Conservation (phyloP, 1,140 invertebrate species). For the Drosophila pseudoobscura region DNA sequence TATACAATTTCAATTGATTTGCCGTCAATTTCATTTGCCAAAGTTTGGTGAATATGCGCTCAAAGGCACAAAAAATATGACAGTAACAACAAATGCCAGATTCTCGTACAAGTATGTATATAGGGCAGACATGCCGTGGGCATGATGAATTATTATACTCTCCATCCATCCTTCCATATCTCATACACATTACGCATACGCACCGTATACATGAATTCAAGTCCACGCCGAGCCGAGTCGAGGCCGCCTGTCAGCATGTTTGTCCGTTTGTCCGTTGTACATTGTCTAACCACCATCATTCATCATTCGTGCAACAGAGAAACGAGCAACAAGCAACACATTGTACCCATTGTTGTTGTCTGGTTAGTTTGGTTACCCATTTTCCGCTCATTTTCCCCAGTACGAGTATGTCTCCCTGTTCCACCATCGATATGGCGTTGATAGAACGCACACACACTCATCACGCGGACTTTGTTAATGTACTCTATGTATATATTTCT, state of each 20-base stretch:
- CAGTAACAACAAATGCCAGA: constrained; percentile 22
- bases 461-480: constrained; percentile 60
- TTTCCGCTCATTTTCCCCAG: constrained; percentile 57
- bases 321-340: constrained; percentile 51
- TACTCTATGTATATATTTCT: constrained; percentile 17
- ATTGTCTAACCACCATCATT: constrained; percentile 67
- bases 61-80: constrained; percentile 48
- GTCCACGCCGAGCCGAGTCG: constrained; percentile 49
- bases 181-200: constrained; percentile 67
- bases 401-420: constrained; percentile 10
- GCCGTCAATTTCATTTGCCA: constrained; percentile 74
- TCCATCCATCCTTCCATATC: constrained; percentile 5
- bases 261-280: constrained; percentile 34
- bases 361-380: constrained; percentile 46
- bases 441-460: constrained; percentile 36
- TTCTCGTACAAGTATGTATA: constrained; percentile 24
- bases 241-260: constrained; percentile 67
- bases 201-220: constrained; percentile 38
- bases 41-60: constrained; percentile 9
- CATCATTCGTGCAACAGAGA: constrained; percentile 55
- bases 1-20: constrained; percentile 75
- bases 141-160: constrained; percentile 75
- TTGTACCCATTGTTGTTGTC: constrained; percentile 26
- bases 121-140: constrained; percentile 47
- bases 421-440: constrained; percentile 55